Conservation (phyloP, 2,888 invertebrate species). For the Noctua comes region DNA sequence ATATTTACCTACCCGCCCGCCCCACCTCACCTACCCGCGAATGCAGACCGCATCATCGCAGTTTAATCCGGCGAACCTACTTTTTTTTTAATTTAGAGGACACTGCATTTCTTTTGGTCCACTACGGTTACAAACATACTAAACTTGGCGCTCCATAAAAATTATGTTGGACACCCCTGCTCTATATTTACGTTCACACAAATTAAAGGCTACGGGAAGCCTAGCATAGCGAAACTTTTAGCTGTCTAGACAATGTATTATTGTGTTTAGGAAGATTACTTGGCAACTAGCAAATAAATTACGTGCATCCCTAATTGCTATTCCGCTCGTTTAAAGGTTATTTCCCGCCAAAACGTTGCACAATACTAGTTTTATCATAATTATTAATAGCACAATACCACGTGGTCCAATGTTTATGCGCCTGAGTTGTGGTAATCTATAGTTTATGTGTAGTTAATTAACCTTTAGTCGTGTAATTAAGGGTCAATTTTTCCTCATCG, state of each 20-base stretch:
- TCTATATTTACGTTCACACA: neutral
- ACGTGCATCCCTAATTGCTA: slow-evolving; percentile 10
- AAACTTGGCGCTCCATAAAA: too few relatives aligned
- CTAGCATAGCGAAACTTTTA: slow-evolving; percentile 10
- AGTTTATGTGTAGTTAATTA: slow-evolving; percentile 45
- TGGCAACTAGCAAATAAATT: slow-evolving; percentile 23
- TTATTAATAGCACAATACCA: slow-evolving; percentile 33
- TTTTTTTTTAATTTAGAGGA: too few relatives aligned
- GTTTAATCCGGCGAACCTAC: too few relatives aligned
- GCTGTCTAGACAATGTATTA: slow-evolving; percentile 1
- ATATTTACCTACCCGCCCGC: too few relatives aligned
- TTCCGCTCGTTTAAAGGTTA: slow-evolving; percentile 27
- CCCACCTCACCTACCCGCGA: too few relatives aligned
- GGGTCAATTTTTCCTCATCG: slow-evolving; percentile 37
- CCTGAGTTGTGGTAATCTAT: slow-evolving; percentile 31
- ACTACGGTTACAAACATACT: too few relatives aligned
- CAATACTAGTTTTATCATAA: slow-evolving; percentile 35
- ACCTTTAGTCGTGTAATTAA: slow-evolving; percentile 21
- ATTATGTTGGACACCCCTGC: too few relatives aligned
- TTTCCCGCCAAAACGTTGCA: slow-evolving; percentile 36
- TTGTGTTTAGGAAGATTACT: slow-evolving; percentile 25
- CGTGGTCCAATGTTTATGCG: slow-evolving; percentile 32
- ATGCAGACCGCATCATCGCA: too few relatives aligned
- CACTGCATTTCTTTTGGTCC: too few relatives aligned
- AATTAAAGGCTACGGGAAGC: slow-evolving; percentile 18